A percentile compares a stretch with the other conserved stretches of the same genome.
These are phyloP conservation scores for Psittacara wagleri DNA, from an alignment of 2,113 vertebrate species.

Conservation along the genomic window DNA sequence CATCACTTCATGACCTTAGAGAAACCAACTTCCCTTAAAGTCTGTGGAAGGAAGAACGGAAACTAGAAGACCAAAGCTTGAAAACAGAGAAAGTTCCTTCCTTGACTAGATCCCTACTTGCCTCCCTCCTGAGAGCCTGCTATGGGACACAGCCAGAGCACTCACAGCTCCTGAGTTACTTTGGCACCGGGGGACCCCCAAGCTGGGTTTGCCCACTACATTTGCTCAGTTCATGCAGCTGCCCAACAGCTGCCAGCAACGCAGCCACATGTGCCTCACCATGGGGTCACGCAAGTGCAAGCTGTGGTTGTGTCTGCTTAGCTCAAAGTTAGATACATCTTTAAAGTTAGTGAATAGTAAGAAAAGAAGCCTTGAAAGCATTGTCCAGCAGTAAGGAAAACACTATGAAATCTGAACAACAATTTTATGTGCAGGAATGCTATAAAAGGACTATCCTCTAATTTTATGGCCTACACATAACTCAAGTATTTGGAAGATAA, in stretches of 20 bases:
- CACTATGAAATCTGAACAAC: not conserved
- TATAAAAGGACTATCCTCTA: not conserved
- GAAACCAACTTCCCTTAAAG: not conserved
- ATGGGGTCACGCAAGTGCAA: rapidly evolving
- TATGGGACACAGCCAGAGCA: not conserved
- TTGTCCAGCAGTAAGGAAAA: not conserved
- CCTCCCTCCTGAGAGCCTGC: not conserved
- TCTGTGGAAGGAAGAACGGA: not conserved
- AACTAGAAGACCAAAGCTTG: not conserved
- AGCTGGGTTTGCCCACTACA: not conserved
- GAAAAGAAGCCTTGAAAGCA: not conserved
- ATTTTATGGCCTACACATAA: not conserved
- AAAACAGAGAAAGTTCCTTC: not conserved
- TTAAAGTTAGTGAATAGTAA: not conserved
- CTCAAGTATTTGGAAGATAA: not conserved
- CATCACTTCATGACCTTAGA: rapidly evolving
- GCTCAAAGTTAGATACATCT: not conserved
- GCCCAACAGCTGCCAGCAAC: not conserved
- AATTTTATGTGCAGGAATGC: not conserved
- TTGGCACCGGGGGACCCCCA: no score
- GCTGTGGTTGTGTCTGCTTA: not conserved
- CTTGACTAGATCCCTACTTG: not conserved
- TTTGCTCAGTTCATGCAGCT: not conserved
- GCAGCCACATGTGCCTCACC: not conserved
- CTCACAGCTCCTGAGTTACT: rapidly evolving